Percentiles rank a stretch among this genome's conserved stretches.
Evolutionary conservation across 2,113 vertebrate species (phyloP).

Genomic region (Protomyctophum bolini): DNA sequence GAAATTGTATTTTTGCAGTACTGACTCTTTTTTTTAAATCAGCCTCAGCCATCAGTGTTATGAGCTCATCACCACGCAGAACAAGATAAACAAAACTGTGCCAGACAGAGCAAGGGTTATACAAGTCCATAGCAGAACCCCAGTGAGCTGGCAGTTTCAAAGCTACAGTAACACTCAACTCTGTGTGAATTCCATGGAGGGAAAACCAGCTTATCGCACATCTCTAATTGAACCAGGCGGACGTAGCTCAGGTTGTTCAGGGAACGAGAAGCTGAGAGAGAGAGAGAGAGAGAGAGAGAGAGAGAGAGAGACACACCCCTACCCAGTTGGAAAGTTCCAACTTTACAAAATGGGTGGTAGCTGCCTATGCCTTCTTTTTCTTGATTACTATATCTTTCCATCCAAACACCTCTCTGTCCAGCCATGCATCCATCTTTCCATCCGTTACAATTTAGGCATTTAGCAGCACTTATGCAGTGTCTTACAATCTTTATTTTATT

Average conservation of each 20-base stretch:
- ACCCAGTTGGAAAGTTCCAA: constrained; percentile 17
- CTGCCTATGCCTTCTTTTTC: not conserved
- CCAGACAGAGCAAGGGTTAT: too few relatives aligned
- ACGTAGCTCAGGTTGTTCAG: constrained; percentile 11
- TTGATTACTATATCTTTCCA: not conserved
- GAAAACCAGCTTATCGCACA: not conserved
- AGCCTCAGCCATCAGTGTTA: too few relatives aligned
- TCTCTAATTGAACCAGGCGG: constrained; percentile 36
- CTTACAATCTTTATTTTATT: too few relatives aligned
- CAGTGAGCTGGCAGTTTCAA: too few relatives aligned
- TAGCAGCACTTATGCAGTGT: too few relatives aligned
- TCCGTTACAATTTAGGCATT: not conserved
- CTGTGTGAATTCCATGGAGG: constrained; percentile 17
- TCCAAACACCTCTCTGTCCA: constrained; percentile 29
- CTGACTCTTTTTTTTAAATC: too few relatives aligned
- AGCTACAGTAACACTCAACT: too few relatives aligned
- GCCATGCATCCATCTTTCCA: constrained; percentile 17
- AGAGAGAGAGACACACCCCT: not conserved
- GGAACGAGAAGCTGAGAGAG: not conserved
- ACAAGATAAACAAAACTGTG: too few relatives aligned
- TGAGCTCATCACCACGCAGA: too few relatives aligned
- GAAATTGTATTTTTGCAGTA: too few relatives aligned
- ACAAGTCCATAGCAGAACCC: too few relatives aligned
- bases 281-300: too few relatives aligned
- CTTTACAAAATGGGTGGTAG: not conserved